phyloP scores from a whole-genome alignment of 1,140 invertebrate species.

The Ladona fulva region DNA sequence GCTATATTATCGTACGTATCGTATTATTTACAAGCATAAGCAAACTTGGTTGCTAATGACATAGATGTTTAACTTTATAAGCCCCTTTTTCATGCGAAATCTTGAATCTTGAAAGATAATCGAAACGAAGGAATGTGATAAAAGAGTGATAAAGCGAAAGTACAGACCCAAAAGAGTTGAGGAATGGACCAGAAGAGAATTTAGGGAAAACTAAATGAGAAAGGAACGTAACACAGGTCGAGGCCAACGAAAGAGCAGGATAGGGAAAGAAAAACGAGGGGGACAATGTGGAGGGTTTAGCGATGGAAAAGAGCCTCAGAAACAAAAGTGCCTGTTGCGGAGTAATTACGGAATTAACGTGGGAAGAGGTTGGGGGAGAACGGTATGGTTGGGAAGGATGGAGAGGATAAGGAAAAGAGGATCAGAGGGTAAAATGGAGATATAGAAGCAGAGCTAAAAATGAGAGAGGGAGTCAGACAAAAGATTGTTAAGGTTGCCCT shows the following conservation, averaged over 20 bases:
- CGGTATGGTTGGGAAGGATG: not conserved
- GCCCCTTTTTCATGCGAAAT: too few relatives aligned
- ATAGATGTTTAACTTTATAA: too few relatives aligned
- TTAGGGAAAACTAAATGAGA: not conserved
- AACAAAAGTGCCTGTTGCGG: slow-evolving; percentile 8
- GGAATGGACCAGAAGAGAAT: too few relatives aligned
- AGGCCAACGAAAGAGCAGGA: not conserved
- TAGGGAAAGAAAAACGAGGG: not conserved
- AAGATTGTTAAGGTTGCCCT: not conserved
- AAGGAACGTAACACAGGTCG: not conserved
- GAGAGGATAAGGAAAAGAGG: not conserved
- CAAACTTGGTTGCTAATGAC: too few relatives aligned
- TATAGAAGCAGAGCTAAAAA: not conserved
- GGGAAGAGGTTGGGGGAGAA: not conserved
- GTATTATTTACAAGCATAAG: too few relatives aligned
- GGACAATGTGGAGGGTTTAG: not conserved
- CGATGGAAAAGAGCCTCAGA: not conserved
- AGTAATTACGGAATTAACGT: slow-evolving; percentile 1
- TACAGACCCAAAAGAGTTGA: too few relatives aligned
- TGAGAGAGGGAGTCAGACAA: not conserved
- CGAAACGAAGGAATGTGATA: too few relatives aligned
- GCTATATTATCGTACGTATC: too few relatives aligned
- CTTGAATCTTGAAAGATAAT: too few relatives aligned
- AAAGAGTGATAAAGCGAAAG: too few relatives aligned
- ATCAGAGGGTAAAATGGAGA: not conserved